phyloP scores from a whole-genome alignment of 2,113 vertebrate genomes.

The Mobula hypostoma region DNA sequence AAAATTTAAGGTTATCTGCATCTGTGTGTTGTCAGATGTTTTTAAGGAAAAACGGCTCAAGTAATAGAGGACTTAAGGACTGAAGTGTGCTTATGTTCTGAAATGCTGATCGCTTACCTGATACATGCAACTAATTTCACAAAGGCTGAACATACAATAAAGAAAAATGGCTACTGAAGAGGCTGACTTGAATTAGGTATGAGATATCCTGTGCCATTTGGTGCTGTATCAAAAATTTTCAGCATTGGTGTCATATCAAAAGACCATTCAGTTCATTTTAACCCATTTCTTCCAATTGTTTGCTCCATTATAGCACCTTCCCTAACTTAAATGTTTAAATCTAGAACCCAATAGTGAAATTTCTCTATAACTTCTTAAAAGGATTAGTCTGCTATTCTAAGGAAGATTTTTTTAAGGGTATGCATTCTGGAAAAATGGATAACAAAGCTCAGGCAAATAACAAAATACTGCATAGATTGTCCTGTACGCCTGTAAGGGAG shows the following conservation, averaged over 20 bases:
- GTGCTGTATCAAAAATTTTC: neutral
- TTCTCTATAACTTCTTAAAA: neutral
- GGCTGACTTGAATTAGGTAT: neutral
- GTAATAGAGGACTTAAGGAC: neutral
- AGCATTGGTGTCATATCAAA: neutral
- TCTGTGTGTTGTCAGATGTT: neutral
- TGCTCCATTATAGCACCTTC: neutral
- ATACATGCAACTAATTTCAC: neutral
- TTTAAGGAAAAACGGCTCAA: neutral
- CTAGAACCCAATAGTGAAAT: neutral
- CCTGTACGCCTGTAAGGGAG: too few species aligned
- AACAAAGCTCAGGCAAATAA: neutral
- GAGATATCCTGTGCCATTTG: neutral
- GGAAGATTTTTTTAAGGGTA: neutral
- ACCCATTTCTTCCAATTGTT: neutral
- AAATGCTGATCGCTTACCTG: neutral
- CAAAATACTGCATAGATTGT: neutral
- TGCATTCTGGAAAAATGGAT: neutral
- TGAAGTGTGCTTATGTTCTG: neutral
- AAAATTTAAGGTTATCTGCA: neutral
- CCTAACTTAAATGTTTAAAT: neutral
- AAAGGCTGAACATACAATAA: neutral
- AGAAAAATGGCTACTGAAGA: neutral
- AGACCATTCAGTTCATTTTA: neutral
- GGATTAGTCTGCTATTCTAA: neutral